Percentiles rank a stretch among this genome's conserved stretches.
Conservation (phyloP, 2,888 invertebrate genomes). For the Eretmocerus hayati region DNA sequence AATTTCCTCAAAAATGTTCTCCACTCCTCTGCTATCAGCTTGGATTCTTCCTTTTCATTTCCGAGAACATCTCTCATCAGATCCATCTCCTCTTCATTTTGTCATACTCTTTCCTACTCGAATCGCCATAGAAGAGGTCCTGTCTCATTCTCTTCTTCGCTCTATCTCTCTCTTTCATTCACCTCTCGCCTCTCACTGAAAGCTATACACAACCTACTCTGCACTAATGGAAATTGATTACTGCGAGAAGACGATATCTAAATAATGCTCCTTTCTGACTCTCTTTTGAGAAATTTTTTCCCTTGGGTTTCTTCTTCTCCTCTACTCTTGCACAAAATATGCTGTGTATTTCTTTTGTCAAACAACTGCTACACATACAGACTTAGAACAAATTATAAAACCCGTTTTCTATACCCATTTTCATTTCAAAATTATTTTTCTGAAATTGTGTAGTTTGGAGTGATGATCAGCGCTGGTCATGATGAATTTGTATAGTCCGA, state of each 20-base stretch:
- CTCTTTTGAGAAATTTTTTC: conserved; percentile 13
- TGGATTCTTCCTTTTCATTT: too few species aligned
- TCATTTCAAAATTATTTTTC: too few species aligned
- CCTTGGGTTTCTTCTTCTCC: conserved; percentile 11
- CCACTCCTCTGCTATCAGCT: background rate
- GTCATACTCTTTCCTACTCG: too few species aligned
- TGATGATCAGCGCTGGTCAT: too few species aligned
- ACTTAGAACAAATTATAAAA: too few species aligned
- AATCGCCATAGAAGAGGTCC: background rate
- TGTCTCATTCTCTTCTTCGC: background rate
- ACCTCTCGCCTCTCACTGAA: conserved; percentile 15
- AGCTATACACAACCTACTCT: conserved; percentile 3
- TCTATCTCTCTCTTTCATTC: background rate
- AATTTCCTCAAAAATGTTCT: background rate
- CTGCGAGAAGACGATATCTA: conserved; percentile 39
- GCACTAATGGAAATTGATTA: conserved; percentile 43
- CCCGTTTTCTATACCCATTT: too few species aligned
- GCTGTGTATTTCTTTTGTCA: too few species aligned
- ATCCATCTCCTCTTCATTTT: too few species aligned
- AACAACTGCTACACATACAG: too few species aligned
- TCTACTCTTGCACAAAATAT: conserved; percentile 1
- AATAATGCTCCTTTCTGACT: conserved; percentile 33
- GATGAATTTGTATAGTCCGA: too few species aligned
- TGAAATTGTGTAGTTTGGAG: too few species aligned
- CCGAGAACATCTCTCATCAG: too few species aligned